These are phyloP conservation scores for Drosophila vallismaia DNA, from an alignment of 2,888 invertebrate species.

Conservation along the genomic window DNA sequence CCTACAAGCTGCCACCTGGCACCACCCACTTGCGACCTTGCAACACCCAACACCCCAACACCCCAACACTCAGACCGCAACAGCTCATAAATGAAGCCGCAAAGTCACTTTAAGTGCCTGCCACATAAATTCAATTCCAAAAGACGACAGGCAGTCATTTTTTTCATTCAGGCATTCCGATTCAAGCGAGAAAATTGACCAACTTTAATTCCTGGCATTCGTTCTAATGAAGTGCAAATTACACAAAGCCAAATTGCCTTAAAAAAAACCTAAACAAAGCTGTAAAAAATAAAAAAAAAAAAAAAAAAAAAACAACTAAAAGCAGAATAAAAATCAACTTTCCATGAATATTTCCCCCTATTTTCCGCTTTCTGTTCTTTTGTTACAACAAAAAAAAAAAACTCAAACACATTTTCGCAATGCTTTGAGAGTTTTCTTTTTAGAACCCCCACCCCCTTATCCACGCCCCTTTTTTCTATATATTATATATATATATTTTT, in stretches of 20 bases:
- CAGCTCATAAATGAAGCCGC: conserved; percentile 71
- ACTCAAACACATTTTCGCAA: conserved; percentile 73
- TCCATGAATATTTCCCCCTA: conserved; percentile 30
- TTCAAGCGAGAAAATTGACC: too few relatives aligned
- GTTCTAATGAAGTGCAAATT: conserved; percentile 66
- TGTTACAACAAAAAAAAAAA: conserved; percentile 59
- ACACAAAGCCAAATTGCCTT: conserved; percentile 66
- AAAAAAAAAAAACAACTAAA: conserved; percentile 25
- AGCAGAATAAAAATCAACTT: conserved; percentile 25
- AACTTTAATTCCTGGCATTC: conserved; percentile 18
- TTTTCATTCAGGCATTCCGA: conserved; percentile 1
- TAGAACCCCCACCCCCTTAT: neutral
- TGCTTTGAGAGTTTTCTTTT: conserved; percentile 44
- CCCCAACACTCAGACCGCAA: conserved; percentile 49
- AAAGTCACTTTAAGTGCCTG: conserved; percentile 69
- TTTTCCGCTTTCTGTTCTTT: conserved; percentile 4
- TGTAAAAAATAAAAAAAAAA: conserved; percentile 10
- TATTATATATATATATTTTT: conserved; percentile 10
- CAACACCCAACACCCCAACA: conserved; percentile 1
- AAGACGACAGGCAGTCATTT: conserved; percentile 15
- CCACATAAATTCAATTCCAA: conserved; percentile 57
- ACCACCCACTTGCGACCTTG: conserved; percentile 13
- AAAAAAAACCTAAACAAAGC: conserved; percentile 40
- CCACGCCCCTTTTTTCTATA: conserved; percentile 5
- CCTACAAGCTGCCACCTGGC: neutral